These are phyloP conservation scores for Candidula unifasciata DNA, from an alignment of 2,888 invertebrate species.

Conservation along the genomic window DNA sequence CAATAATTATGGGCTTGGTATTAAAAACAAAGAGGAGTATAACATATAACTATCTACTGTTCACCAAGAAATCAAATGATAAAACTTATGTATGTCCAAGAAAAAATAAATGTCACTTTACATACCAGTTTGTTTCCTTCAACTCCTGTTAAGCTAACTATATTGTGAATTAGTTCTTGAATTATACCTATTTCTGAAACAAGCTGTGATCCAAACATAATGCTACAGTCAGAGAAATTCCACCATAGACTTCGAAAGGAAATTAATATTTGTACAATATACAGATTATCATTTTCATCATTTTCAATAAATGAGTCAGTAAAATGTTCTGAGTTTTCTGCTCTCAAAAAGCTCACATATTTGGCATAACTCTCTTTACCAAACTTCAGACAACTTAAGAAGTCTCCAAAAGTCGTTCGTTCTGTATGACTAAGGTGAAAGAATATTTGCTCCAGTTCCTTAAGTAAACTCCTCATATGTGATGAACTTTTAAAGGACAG, in stretches of 20 bases:
- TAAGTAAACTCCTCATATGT: neutral
- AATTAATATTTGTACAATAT: neutral
- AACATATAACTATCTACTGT: too few species aligned
- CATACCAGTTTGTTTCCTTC: conserved; percentile 21
- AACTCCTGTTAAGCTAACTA: conserved; percentile 17
- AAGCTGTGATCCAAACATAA: conserved; percentile 4
- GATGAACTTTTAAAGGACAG: conserved; percentile 17
- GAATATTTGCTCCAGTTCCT: conserved; percentile 1
- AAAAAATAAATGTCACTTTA: neutral
- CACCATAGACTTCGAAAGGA: conserved; percentile 32
- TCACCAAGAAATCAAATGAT: too few species aligned
- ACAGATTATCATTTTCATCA: neutral
- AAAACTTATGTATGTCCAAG: too few species aligned
- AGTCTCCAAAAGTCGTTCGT: conserved; percentile 30
- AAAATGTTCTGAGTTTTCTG: neutral
- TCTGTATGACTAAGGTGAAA: neutral
- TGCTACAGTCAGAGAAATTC: conserved; percentile 43
- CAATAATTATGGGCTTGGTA: too few species aligned
- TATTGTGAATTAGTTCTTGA: conserved; percentile 35
- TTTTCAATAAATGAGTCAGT: conserved; percentile 2
- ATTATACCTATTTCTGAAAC: conserved; percentile 15
- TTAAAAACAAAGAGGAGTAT: too few species aligned
- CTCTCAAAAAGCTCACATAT: conserved; percentile 27
- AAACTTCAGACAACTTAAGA: conserved; percentile 13
- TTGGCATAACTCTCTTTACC: conserved; percentile 4